Percentiles rank a stretch among this genome's conserved stretches.
Conservation (phyloP, 2,797 vertebrate genomes). For the Peromyscus eremicus region DNA sequence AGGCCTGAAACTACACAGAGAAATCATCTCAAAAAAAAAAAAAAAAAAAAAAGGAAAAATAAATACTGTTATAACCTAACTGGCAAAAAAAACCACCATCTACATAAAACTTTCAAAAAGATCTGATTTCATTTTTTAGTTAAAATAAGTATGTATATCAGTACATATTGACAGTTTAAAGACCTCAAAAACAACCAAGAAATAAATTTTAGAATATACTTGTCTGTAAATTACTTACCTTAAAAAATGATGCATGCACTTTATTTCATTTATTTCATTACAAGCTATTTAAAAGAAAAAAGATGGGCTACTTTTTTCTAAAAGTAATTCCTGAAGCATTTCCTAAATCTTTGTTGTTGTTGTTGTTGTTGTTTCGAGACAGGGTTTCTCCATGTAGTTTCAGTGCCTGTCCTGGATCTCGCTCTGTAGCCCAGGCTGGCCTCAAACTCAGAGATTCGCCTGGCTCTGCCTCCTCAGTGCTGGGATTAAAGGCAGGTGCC, state of each 20-base stretch:
- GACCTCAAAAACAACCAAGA: constrained; percentile 34
- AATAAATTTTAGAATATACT: constrained; percentile 36
- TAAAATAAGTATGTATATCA: neutral
- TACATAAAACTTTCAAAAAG: constrained; percentile 31
- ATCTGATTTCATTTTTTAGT: constrained; percentile 22
- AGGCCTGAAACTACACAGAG: no score
- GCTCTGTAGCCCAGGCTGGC: no score
- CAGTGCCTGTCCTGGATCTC: no score
- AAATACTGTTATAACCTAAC: neutral
- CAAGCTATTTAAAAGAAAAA: constrained; percentile 45
- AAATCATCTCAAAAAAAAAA: no score
- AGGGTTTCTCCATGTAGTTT: no score
- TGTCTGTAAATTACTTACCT: constrained; percentile 7
- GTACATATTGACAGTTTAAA: neutral
- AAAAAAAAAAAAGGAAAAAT: neutral
- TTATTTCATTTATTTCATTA: constrained; percentile 32
- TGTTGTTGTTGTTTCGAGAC: no score
- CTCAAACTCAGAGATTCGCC: no score
- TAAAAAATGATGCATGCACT: constrained; percentile 38
- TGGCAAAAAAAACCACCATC: constrained; percentile 10
- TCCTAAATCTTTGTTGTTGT: constrained; percentile 14
- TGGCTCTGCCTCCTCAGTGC: no score
- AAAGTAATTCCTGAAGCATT: constrained; percentile 38
- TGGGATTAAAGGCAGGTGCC: no score
- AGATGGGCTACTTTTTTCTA: neutral